These are phyloP conservation scores for Tenebrio molitor DNA, from an alignment of 1,140 invertebrate genomes.

Conservation along the genomic window DNA sequence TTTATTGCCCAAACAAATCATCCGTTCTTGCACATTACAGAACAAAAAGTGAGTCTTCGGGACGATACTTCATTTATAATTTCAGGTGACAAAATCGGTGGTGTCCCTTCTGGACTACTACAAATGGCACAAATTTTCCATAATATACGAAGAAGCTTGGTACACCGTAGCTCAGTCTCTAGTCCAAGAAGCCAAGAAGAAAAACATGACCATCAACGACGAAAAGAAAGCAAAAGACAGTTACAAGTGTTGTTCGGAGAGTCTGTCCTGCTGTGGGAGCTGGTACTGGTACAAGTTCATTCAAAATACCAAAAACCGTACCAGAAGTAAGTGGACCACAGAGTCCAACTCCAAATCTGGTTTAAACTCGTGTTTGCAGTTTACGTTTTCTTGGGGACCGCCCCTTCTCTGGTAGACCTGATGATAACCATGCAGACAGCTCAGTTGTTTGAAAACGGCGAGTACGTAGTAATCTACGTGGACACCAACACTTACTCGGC, in stretches of 20 bases:
- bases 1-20: too few species aligned
- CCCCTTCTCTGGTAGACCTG: conserved; percentile 86
- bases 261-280: conserved; percentile 79
- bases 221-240: conserved; percentile 76
- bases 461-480: conserved; percentile 96
- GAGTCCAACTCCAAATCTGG: neutral
- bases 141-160: conserved; percentile 89
- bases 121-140: conserved; percentile 94
- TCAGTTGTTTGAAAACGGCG: conserved; percentile 88
- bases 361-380: conserved; percentile 74
- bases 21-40: too few species aligned
- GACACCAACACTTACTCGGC: conserved; percentile 89
- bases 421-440: conserved; percentile 91
- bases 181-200: conserved; percentile 75
- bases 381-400: conserved; percentile 91
- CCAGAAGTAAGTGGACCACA: conserved; percentile 80
- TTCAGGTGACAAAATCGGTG: conserved; percentile 92
- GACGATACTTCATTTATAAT: too few species aligned
- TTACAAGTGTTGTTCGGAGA: conserved; percentile 81
- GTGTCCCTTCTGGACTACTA: conserved; percentile 90
- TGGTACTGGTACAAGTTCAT: conserved; percentile 88
- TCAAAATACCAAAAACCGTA: conserved; percentile 89
- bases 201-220: conserved; percentile 87
- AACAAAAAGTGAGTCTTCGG: too few species aligned
- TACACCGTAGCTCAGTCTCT: conserved; percentile 83